Evolutionary conservation across 37 sponge, comb jelly and placozoan species (phyloP).

Genomic region (Cliona cf. orientalis): DNA sequence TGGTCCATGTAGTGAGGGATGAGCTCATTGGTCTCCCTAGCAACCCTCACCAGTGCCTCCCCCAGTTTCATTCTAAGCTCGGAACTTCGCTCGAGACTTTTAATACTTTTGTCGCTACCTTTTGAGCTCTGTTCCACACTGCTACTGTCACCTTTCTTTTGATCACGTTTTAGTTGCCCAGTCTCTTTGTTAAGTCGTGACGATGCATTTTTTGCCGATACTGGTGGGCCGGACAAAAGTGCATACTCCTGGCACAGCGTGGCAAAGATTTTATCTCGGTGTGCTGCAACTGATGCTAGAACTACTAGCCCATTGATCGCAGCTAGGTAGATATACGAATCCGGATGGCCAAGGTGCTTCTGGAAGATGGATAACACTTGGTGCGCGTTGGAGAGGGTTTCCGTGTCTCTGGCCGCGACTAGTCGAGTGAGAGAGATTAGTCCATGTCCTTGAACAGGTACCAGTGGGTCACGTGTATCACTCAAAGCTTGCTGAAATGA

Average conservation of each 20-base stretch:
- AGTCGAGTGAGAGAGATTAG: slow-evolving; percentile 66
- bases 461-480: slow-evolving; percentile 55
- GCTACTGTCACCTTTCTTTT: not conserved
- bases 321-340: slow-evolving; percentile 89
- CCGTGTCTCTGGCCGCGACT: slow-evolving; percentile 51
- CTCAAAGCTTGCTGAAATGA: slow-evolving; percentile 41
- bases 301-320: slow-evolving; percentile 87
- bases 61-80: slow-evolving; percentile 79
- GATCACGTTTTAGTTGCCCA: not conserved
- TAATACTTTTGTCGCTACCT: not conserved
- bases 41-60: slow-evolving; percentile 75
- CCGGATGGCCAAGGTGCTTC: slow-evolving; percentile 60
- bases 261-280: slow-evolving; percentile 9
- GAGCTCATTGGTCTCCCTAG: slow-evolving; percentile 52
- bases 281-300: slow-evolving; percentile 23
- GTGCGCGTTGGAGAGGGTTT: slow-evolving; percentile 27
- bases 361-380: slow-evolving; percentile 51
- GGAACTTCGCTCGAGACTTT: not conserved
- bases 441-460: slow-evolving; percentile 79
- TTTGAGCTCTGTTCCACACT: not conserved
- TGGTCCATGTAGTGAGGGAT: slow-evolving; percentile 76
- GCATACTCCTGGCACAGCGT: slow-evolving; percentile 63
- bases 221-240: slow-evolving; percentile 12
- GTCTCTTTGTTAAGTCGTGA: slow-evolving; percentile 14
- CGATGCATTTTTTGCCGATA: not conserved